Conservation (phyloP, 2,888 invertebrate species). For the Meteorus colon region DNA sequence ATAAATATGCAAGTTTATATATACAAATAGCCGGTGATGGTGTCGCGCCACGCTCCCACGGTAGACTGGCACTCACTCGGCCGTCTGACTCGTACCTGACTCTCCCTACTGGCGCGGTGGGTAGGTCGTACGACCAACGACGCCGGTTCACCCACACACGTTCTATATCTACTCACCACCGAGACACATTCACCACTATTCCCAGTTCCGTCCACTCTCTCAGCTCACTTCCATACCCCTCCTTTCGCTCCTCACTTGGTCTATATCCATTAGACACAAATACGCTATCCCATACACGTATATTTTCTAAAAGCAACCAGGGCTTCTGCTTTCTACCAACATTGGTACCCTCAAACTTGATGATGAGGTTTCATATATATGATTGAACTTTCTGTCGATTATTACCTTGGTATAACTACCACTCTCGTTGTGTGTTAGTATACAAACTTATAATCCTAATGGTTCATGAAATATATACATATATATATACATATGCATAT, state of each 20-base stretch:
- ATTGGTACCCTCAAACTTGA: background rate
- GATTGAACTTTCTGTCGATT: conserved; percentile 7
- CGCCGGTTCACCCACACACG: background rate
- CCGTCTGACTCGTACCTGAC: conserved; percentile 70
- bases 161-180: background rate
- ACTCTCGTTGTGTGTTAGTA: background rate
- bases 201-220: background rate
- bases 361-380: conserved; percentile 7
- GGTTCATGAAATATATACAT: background rate
- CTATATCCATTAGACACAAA: background rate
- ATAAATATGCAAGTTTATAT: background rate
- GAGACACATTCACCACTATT: background rate
- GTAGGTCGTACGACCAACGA: conserved; percentile 31
- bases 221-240: background rate
- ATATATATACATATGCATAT: too few species aligned
- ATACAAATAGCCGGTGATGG: conserved; percentile 46
- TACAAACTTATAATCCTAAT: background rate
- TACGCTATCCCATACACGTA: background rate
- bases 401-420: background rate
- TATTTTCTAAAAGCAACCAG: background rate
- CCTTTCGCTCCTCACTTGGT: background rate
- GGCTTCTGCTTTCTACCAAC: background rate
- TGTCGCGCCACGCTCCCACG: conserved; percentile 67
- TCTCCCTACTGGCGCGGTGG: conserved; percentile 64
- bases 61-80: conserved; percentile 67